A percentile compares a stretch with the other conserved stretches of the same genome.
Conservation (phyloP, 2,888 invertebrate genomes). For the Polietes domitor region DNA sequence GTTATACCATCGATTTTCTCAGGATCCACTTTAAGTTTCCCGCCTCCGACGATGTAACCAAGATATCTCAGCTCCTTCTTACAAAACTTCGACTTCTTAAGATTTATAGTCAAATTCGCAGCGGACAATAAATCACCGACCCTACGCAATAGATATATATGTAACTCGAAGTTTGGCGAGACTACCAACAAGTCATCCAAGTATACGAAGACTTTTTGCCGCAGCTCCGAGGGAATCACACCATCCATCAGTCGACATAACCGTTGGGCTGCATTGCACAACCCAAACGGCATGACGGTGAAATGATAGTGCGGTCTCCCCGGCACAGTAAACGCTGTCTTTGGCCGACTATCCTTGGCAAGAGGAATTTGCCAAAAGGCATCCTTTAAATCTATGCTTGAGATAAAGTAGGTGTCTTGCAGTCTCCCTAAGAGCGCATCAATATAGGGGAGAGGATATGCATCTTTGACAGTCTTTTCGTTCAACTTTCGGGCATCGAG, state of each 20-base stretch:
- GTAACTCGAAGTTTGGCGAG: conserved; percentile 9
- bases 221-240: not conserved
- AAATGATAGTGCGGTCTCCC: conserved; percentile 8
- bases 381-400: no score
- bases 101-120: not conserved
- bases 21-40: conserved; percentile 42
- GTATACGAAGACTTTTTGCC: not conserved
- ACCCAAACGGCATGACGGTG: conserved; percentile 1
- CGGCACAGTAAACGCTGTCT: conserved; percentile 17
- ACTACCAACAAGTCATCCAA: not conserved
- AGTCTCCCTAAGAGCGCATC: conserved; percentile 41
- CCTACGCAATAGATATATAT: no score
- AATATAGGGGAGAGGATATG: conserved; percentile 62
- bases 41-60: conserved; percentile 29
- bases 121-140: not conserved
- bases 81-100: not conserved
- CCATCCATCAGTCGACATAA: not conserved
- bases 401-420: conserved; percentile 47
- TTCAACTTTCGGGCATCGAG: not conserved
- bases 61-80: conserved; percentile 23
- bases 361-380: conserved; percentile 52
- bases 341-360: conserved; percentile 16
- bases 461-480: not conserved
- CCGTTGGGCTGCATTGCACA: conserved; percentile 2
- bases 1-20: conserved; percentile 39